phyloP scores from a whole-genome alignment of 1,140 invertebrate species.

The Listronotus bonariensis region DNA sequence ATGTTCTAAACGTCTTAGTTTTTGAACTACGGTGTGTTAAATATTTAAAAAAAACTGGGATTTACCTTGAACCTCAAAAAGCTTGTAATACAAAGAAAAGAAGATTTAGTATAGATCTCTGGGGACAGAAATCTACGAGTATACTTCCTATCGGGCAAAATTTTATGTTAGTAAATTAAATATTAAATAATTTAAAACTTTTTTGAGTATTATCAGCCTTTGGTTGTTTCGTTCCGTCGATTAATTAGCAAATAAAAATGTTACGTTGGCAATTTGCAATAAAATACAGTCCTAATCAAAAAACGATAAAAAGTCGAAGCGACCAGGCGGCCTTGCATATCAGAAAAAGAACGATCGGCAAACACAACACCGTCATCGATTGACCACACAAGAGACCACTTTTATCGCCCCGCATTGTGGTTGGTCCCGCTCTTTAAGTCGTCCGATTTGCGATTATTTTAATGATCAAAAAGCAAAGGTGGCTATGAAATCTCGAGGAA shows the following conservation, averaged over 20 bases:
- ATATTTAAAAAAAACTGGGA: no score
- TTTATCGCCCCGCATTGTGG: slow-evolving; percentile 7
- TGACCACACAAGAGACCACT: slow-evolving; percentile 15
- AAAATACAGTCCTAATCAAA: slow-evolving; percentile 7
- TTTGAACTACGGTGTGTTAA: no score
- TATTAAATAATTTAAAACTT: no score
- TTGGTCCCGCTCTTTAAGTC: slow-evolving; percentile 14
- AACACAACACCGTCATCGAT: slow-evolving; percentile 1
- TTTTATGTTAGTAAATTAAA: no score
- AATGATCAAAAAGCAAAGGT: slow-evolving; percentile 10
- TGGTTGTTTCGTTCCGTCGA: no score
- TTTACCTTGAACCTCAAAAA: no score
- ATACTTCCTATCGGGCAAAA: no score
- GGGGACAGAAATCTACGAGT: no score
- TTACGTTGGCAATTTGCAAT: slow-evolving; percentile 1
- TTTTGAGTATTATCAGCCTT: no score
- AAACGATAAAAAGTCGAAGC: slow-evolving; percentile 6
- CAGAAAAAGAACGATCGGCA: slow-evolving; percentile 2
- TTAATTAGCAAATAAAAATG: neutral
- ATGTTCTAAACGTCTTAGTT: no score
- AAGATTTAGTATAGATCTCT: no score
- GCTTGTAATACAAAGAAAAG: no score
- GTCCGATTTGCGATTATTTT: slow-evolving; percentile 16
- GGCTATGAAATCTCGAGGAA: neutral
- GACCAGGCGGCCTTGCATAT: slow-evolving; percentile 13